Percentiles rank a stretch among this genome's conserved stretches.
These are phyloP conservation scores for Noctuana brunneofusca DNA, from an alignment of 2,888 invertebrate genomes.

Conservation along the genomic window DNA sequence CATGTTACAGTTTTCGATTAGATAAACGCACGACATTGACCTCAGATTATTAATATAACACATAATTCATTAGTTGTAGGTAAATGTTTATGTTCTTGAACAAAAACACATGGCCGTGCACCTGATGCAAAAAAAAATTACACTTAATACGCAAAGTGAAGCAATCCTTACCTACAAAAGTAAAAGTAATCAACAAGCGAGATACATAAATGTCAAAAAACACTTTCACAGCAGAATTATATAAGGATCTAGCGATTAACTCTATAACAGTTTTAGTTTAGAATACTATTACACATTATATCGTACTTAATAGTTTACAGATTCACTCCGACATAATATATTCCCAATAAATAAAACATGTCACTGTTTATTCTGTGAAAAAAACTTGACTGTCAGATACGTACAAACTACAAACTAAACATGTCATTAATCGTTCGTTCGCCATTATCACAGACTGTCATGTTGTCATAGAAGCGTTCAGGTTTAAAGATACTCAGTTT, in stretches of 20 bases:
- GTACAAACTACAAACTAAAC: too few relatives aligned
- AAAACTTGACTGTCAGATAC: constrained; percentile 58
- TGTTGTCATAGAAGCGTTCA: too few relatives aligned
- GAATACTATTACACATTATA: constrained; percentile 37
- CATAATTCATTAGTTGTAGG: constrained; percentile 13
- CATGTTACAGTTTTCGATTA: constrained; percentile 38
- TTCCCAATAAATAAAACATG: constrained; percentile 46
- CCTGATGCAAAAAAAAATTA: constrained; percentile 22
- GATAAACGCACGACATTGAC: constrained; percentile 46
- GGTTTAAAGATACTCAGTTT: too few relatives aligned
- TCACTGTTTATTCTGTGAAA: constrained; percentile 55
- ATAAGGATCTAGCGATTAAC: constrained; percentile 40
- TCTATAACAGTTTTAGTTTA: constrained; percentile 35
- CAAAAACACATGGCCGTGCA: constrained; percentile 28
- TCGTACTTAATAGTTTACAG: constrained; percentile 38
- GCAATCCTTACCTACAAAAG: constrained; percentile 47
- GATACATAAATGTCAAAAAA: constrained; percentile 59
- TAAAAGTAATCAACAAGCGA: constrained; percentile 63
- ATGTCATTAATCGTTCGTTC: constrained; percentile 43
- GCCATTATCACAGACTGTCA: background rate
- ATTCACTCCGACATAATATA: constrained; percentile 41
- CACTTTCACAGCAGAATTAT: constrained; percentile 46
- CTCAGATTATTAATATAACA: constrained; percentile 35
- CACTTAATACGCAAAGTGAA: constrained; percentile 16
- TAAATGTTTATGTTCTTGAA: constrained; percentile 21